Percentiles rank a stretch among this genome's conserved stretches.
Conservation (phyloP, 2,888 invertebrate species). For the Athripsodes cinereus region DNA sequence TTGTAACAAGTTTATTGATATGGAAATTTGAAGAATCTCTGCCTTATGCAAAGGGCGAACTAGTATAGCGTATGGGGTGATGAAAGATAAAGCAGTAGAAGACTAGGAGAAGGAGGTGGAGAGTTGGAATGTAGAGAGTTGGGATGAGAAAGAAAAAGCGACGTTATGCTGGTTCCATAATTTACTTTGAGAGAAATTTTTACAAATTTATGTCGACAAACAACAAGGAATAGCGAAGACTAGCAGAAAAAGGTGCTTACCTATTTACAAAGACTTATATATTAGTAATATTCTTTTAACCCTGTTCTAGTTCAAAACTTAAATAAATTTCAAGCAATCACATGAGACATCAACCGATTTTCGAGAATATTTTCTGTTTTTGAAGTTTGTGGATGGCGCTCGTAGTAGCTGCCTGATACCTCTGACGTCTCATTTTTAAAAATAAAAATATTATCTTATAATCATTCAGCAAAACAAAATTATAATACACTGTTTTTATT, state of each 20-base stretch:
- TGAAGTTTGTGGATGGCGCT: no score
- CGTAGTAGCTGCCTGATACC: no score
- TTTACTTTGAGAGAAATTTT: slow-evolving; percentile 18
- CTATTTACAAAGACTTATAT: no score
- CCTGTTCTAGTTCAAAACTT: no score
- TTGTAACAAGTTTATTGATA: background rate
- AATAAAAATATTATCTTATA: no score
- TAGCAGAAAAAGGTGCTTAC: background rate
- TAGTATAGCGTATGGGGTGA: background rate
- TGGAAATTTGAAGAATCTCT: background rate
- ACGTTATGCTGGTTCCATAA: slow-evolving; percentile 11
- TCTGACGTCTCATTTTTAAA: no score
- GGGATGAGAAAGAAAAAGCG: background rate
- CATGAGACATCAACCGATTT: no score
- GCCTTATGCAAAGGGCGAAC: background rate
- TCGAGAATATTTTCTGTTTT: no score
- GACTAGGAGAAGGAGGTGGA: background rate
- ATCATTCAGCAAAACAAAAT: no score
- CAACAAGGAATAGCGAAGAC: background rate
- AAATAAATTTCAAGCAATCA: no score
- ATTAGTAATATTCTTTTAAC: no score
- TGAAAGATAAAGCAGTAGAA: slow-evolving; percentile 10
- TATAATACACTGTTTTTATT: no score
- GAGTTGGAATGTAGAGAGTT: background rate
- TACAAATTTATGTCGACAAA: slow-evolving; percentile 10